Evolutionary conservation across 2,888 invertebrate species (phyloP).

Genomic region (Diaphora mendica): DNA sequence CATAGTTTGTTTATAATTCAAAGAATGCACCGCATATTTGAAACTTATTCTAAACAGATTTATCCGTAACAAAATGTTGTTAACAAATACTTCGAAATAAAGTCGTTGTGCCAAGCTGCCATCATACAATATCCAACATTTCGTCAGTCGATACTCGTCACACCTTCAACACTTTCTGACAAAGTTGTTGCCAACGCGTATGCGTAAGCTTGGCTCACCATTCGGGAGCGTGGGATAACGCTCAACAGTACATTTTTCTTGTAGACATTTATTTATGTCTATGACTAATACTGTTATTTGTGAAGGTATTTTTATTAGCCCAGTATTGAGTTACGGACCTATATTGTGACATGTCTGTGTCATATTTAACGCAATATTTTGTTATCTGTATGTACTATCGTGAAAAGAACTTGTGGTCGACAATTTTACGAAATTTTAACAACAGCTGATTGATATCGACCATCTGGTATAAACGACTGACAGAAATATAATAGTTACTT

Average conservation of each 20-base stretch:
- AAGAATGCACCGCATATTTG: background rate
- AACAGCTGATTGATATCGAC: background rate
- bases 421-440: background rate
- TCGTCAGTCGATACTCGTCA: conserved; percentile 55
- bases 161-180: conserved; percentile 47
- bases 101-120: background rate
- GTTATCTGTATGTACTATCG: conserved; percentile 29
- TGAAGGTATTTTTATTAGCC: conserved; percentile 72
- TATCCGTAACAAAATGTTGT: background rate
- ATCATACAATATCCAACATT: conserved; percentile 48
- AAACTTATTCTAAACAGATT: background rate
- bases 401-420: conserved; percentile 17
- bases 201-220: conserved; percentile 63
- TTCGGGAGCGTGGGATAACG: conserved; percentile 67
- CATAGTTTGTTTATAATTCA: background rate
- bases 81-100: background rate
- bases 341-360: conserved; percentile 64
- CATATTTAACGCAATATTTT: conserved; percentile 49
- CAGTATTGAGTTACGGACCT: conserved; percentile 70
- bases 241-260: conserved; percentile 61
- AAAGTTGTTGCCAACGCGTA: conserved; percentile 50
- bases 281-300: conserved; percentile 79
- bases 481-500: background rate
- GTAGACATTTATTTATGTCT: conserved; percentile 70
- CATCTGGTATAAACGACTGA: background rate